Conservation (phyloP, 2,888 invertebrate genomes). For the Conops quadrifasciatus region DNA sequence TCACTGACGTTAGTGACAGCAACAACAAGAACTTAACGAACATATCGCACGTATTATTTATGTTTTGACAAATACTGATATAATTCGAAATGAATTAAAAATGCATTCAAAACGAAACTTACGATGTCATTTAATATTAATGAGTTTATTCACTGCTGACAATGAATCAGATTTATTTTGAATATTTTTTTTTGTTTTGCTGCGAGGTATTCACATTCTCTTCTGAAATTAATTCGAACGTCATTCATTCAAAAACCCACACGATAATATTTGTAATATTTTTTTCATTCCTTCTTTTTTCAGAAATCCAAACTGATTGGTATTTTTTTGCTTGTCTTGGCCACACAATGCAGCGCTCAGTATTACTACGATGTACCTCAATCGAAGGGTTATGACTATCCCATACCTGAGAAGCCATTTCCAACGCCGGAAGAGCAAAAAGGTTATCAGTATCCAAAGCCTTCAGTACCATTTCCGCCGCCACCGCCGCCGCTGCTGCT, state of each 20-base stretch:
- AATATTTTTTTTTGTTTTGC: too few relatives aligned
- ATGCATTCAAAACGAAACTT: background rate
- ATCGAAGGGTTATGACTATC: constrained; percentile 37
- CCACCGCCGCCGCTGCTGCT: constrained; percentile 30
- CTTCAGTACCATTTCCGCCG: constrained; percentile 38
- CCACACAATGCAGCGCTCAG: constrained; percentile 43
- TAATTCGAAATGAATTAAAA: background rate
- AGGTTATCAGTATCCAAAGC: constrained; percentile 53
- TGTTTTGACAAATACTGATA: constrained; percentile 1
- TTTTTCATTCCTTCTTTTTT: constrained; percentile 33
- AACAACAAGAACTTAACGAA: too few relatives aligned
- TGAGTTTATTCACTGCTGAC: constrained; percentile 35
- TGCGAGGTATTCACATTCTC: background rate
- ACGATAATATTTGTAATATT: background rate
- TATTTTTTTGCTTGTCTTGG: constrained; percentile 47
- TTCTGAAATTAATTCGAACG: background rate
- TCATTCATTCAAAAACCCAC: background rate
- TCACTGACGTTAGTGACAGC: too few relatives aligned
- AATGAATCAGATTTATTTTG: background rate
- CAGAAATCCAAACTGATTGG: constrained; percentile 50
- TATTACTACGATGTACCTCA: constrained; percentile 41
- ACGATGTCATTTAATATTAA: background rate
- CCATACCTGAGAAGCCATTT: constrained; percentile 30
- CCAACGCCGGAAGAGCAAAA: constrained; percentile 30
- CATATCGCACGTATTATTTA: background rate